phyloP scores from a whole-genome alignment of 2,113 vertebrate species.

The Urocynchramus pylzowi region DNA sequence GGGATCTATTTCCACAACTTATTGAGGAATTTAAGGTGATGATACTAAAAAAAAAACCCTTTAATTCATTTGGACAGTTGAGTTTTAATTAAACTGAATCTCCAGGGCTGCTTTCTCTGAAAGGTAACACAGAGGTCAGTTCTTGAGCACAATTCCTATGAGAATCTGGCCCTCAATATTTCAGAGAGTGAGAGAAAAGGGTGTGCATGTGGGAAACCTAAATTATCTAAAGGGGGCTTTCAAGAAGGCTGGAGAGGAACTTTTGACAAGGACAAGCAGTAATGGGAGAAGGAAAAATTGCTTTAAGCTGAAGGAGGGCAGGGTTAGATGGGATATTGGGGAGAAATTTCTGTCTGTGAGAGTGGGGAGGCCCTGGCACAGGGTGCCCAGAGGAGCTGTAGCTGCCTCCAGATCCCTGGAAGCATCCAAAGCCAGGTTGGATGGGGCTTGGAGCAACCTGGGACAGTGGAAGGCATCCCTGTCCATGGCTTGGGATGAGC shows the following conservation, averaged over 20 bases:
- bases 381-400: neutral
- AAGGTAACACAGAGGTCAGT: neutral
- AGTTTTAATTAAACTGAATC: neutral
- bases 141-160: neutral
- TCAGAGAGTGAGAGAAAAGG: neutral
- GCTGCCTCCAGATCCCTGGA: neutral
- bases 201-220: accelerated
- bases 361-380: accelerated
- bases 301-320: neutral
- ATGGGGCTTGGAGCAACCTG: accelerated
- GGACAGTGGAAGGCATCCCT: accelerated
- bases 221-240: neutral
- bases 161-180: neutral
- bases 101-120: neutral
- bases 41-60: neutral
- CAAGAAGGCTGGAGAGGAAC: neutral
- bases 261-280: neutral
- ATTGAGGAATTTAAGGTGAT: neutral
- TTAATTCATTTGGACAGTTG: neutral
- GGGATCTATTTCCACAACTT: neutral
- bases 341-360: neutral
- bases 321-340: neutral
- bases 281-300: neutral
- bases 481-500: neutral
- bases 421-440: neutral